Evolutionary conservation across 2,888 invertebrate genomes (phyloP), one percentile per base, ranked within the genome.

Genomic region (Merodon equestris): DNA sequence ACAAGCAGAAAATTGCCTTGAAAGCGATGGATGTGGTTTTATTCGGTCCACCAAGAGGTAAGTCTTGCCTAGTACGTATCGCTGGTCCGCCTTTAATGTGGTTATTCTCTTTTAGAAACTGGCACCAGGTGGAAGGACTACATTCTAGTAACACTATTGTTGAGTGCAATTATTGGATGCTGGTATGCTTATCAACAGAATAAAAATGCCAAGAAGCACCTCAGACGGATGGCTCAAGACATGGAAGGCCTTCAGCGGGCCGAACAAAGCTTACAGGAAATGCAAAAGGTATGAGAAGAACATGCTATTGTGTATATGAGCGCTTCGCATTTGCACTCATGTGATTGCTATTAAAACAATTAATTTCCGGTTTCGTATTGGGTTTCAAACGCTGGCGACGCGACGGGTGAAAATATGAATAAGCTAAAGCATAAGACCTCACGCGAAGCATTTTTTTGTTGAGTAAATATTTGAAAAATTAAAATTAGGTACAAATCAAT

Each of bases 1-100:
- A 99, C 90, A 97, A 97, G 86, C 98, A 99, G 91, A 99, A 99
- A 90, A 93, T 98, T 82, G 94, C 97, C 2, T 91, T 99, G 47
- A 99, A 99, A 90, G 99, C 99, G 13, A 98, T 98, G 96, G 99
- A 99, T 89, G 96, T 98, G 57, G 99, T 99, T 17, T 92, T 99
- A 36, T 99, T 99, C 90, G 99, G 99, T 53, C 96, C 97, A 74
- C 97, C 98, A 19, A 97, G 97, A 93, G 96, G 97, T 97, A 92
- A 87, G 88, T 82, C 45, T 10, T 4, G n/a, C 1, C 0, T 34
- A 42, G 14, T 40, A 27, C 12, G 19, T 44, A 27, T 19, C 10
- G 19, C 47, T n/a, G 9, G 3, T 15, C 4, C 40, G 7, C 27
- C 66, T 27, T 44, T 13, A 47, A 14, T 66, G n/a, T n/a, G n/a